Conservation (phyloP, 1,140 invertebrate genomes). For the Eriosoma lanigerum region DNA sequence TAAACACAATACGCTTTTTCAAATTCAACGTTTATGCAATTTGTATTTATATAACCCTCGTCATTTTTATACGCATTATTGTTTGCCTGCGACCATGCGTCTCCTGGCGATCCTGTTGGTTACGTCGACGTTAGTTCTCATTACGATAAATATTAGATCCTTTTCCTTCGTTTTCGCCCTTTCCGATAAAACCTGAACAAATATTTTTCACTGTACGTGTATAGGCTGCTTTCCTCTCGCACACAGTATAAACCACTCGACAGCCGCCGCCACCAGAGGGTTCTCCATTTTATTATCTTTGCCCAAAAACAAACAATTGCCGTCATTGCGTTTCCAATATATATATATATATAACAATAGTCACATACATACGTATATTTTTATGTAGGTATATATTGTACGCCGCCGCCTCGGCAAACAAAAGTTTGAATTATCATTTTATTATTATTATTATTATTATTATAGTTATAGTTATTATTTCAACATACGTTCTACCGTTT, state of each 20-base stretch:
- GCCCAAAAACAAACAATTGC: constrained; percentile 34
- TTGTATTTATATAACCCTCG: neutral
- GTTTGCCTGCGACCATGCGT: neutral
- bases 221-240: neutral
- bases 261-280: constrained; percentile 5
- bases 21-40: neutral
- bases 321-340: constrained; percentile 35
- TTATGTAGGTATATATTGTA: neutral
- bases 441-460: constrained; percentile 15
- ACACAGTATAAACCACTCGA: neutral
- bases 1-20: too few species aligned
- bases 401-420: neutral
- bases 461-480: too few species aligned
- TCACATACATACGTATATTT: neutral
- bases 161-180: neutral
- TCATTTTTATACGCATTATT: neutral
- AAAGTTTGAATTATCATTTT: constrained; percentile 36
- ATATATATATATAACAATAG: too few species aligned
- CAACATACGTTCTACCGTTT: too few species aligned
- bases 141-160: constrained; percentile 22
- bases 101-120: neutral
- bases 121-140: neutral
- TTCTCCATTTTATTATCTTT: constrained; percentile 49
- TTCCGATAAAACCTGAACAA: constrained; percentile 30
- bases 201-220: constrained; percentile 26